Percentiles rank a stretch among this genome's conserved stretches.
phyloP scores from a whole-genome alignment of 2,113 vertebrate genomes.

The Anarhynchus alexandrinus region DNA sequence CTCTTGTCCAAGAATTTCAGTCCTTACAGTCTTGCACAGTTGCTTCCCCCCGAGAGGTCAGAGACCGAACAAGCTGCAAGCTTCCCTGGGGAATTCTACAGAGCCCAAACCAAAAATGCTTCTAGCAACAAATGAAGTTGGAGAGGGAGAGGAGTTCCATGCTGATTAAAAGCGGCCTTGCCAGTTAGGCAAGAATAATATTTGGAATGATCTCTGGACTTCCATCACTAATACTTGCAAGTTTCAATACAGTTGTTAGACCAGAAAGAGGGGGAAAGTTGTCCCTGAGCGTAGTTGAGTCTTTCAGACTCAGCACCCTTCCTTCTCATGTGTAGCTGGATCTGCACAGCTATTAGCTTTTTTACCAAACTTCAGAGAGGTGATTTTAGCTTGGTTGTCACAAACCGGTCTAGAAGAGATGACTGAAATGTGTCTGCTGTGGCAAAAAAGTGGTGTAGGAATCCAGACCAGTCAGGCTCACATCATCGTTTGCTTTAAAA shows the following conservation, averaged over 20 bases:
- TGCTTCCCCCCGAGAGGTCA: not conserved
- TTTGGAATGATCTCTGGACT: not conserved
- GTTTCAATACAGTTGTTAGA: not conserved
- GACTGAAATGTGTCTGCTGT: not conserved
- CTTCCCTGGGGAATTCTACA: not conserved
- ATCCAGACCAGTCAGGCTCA: not conserved
- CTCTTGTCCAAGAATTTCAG: not conserved
- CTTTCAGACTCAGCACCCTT: not conserved
- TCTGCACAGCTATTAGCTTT: not conserved
- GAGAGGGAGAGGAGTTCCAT: not conserved
- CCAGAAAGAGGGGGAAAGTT: not conserved
- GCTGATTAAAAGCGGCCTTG: not conserved
- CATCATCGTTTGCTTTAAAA: not conserved
- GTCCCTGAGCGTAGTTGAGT: not conserved
- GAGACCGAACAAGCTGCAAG: not conserved
- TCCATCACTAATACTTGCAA: not conserved
- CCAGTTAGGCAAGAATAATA: not conserved
- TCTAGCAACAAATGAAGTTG: not conserved
- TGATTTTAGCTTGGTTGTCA: not conserved
- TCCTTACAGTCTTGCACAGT: not conserved
- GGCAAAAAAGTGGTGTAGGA: not conserved
- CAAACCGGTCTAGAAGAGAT: not conserved
- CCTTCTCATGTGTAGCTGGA: not conserved
- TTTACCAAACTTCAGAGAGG: not conserved
- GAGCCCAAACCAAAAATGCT: not conserved